These are phyloP conservation scores for Chaitophorus viminalis DNA, from an alignment of 2,888 invertebrate species.

Conservation along the genomic window DNA sequence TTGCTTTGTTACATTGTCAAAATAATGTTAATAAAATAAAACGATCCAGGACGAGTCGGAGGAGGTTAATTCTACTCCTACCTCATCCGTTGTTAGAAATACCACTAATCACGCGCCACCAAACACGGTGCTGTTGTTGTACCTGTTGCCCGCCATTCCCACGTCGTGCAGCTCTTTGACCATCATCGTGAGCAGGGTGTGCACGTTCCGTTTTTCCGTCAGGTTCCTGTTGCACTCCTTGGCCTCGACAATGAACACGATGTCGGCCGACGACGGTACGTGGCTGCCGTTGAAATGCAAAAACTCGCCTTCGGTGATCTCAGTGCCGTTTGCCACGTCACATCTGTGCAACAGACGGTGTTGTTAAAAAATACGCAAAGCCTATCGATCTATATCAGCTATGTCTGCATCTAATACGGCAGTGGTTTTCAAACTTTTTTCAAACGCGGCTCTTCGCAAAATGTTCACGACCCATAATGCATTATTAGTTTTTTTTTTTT, in stretches of 20 bases:
- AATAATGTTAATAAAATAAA: no score
- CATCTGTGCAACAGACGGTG: slow-evolving; percentile 70
- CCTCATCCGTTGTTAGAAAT: no score
- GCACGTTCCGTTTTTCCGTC: slow-evolving; percentile 75
- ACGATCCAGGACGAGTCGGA: no score
- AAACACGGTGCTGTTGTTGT: neutral
- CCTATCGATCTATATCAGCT: no score
- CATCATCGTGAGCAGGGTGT: slow-evolving; percentile 75
- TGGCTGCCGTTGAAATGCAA: slow-evolving; percentile 72
- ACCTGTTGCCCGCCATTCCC: slow-evolving; percentile 78
- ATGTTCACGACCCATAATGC: no score
- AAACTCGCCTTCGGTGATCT: slow-evolving; percentile 81
- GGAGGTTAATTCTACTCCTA: no score
- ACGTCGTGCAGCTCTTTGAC: slow-evolving; percentile 76
- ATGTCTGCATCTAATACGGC: no score
- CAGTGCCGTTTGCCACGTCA: slow-evolving; percentile 75
- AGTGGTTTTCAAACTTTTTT: neutral
- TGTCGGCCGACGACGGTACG: slow-evolving; percentile 79
- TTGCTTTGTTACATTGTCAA: no score
- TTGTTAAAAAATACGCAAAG: neutral
- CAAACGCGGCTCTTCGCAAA: no score
- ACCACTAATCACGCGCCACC: neutral
- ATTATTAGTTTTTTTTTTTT: no score
- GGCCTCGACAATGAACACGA: slow-evolving; percentile 90
- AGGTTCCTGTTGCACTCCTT: slow-evolving; percentile 82